A percentile compares a stretch with the other conserved stretches of the same genome.
These are phyloP conservation scores for Oedothorax gibbosus DNA, from an alignment of 1,140 invertebrate species.

Conservation along the genomic window DNA sequence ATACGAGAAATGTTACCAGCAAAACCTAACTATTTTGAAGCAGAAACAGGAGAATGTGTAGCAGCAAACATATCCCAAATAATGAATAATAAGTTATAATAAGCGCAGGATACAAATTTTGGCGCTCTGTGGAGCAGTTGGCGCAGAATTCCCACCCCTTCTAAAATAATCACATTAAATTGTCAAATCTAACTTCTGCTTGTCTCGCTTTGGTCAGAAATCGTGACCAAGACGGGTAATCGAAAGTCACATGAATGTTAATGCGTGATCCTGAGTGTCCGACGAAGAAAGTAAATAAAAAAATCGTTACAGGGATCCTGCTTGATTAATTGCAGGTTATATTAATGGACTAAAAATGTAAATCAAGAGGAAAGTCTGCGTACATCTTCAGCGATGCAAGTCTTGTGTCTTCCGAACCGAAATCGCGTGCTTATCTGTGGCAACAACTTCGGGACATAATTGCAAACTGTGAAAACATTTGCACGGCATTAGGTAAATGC, in stretches of 20 bases:
- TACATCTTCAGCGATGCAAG: not conserved
- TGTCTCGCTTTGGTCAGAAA: no score
- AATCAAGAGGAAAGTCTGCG: not conserved
- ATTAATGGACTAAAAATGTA: conserved; percentile 14
- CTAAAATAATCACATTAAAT: not conserved
- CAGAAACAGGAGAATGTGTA: no score
- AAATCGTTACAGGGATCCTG: not conserved
- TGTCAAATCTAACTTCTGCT: no score
- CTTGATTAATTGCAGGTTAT: conserved; percentile 17
- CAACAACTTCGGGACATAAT: conserved; percentile 1
- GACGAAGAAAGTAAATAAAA: not conserved
- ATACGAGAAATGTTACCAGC: no score
- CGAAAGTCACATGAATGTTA: not conserved
- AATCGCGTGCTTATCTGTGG: not conserved
- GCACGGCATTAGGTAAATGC: not conserved
- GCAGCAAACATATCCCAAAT: no score
- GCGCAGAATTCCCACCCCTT: no score
- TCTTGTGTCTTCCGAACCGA: not conserved
- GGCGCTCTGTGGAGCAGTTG: no score
- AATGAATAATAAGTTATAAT: no score
- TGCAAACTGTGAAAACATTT: not conserved
- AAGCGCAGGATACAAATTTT: no score
- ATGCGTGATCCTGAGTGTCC: not conserved
- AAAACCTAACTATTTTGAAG: no score
- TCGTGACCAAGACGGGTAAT: no score